phyloP scores from a whole-genome alignment of 2,797 vertebrate species.

The Hypotaenidia philippensis region DNA sequence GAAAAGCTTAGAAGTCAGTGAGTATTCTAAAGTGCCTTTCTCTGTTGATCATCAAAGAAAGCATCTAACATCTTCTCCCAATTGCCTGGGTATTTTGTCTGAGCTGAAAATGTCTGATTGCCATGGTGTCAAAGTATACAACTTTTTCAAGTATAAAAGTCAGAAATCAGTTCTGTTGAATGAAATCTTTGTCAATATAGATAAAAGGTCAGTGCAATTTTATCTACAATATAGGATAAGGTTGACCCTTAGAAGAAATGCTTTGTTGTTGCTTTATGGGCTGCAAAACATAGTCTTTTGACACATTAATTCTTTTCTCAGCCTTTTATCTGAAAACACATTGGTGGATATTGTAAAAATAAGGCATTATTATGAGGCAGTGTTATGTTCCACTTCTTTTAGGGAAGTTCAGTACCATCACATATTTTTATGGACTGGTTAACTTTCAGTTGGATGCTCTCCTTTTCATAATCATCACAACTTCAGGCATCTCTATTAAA shows the following conservation, averaged over 20 bases:
- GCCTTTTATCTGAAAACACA: slow-evolving; percentile 7
- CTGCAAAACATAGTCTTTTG: slow-evolving; percentile 36
- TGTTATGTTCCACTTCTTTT: neutral
- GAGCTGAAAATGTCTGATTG: slow-evolving; percentile 52
- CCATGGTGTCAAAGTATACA: neutral
- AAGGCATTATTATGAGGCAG: neutral
- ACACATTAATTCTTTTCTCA: slow-evolving; percentile 34
- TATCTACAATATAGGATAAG: neutral
- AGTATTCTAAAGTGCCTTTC: slow-evolving; percentile 9
- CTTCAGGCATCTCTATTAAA: neutral
- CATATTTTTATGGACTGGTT: neutral
- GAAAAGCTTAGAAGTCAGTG: neutral
- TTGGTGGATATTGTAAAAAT: neutral
- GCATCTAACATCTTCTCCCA: neutral
- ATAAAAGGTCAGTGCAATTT: slow-evolving; percentile 57
- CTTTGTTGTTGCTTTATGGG: slow-evolving; percentile 15
- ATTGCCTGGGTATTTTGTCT: neutral
- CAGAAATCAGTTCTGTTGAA: slow-evolving; percentile 34
- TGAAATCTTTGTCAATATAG: slow-evolving; percentile 43
- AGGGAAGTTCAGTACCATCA: neutral
- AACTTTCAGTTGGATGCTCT: neutral
- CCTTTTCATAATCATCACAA: neutral
- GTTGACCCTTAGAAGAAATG: neutral
- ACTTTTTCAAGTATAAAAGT: slow-evolving; percentile 36
- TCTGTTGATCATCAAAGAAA: slow-evolving; percentile 4